phyloP scores from a whole-genome alignment of 2,113 vertebrate genomes.

The Bostrychus sinensis region DNA sequence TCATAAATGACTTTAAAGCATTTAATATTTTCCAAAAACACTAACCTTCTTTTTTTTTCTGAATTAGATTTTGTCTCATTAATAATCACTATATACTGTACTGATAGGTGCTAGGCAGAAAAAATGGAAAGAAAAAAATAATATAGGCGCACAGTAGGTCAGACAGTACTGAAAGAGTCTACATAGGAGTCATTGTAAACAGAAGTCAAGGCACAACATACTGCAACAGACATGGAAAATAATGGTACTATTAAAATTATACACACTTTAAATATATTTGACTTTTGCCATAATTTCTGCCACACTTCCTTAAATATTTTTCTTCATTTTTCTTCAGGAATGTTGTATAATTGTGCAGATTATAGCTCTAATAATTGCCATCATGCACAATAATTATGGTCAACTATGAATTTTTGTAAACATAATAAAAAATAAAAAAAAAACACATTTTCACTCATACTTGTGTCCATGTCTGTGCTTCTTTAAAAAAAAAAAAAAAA shows the following conservation, averaged over 20 bases:
- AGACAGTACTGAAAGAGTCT: slow-evolving; percentile 68
- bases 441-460: slow-evolving; percentile 70
- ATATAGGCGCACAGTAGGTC: slow-evolving; percentile 63
- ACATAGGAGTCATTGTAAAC: slow-evolving; percentile 78
- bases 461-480: slow-evolving; percentile 63
- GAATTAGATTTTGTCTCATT: slow-evolving; percentile 77
- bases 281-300: slow-evolving; percentile 46
- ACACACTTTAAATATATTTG: slow-evolving; percentile 87
- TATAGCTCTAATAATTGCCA: slow-evolving; percentile 69
- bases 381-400: slow-evolving; percentile 73
- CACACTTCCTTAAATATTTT: slow-evolving; percentile 56
- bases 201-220: slow-evolving; percentile 88
- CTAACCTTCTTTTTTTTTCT: slow-evolving; percentile 66
- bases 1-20: slow-evolving; percentile 78
- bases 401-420: slow-evolving; percentile 79
- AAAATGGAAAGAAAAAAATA: slow-evolving; percentile 49
- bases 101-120: slow-evolving; percentile 69
- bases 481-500: slow-evolving; percentile 79
- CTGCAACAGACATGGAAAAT: slow-evolving; percentile 72
- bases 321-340: slow-evolving; percentile 76
- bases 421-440: slow-evolving; percentile 69
- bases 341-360: slow-evolving; percentile 80
- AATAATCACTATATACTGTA: slow-evolving; percentile 75
- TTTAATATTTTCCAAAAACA: slow-evolving; percentile 80
- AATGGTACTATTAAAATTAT: slow-evolving; percentile 73